Evolutionary conservation across 1,140 invertebrate genomes (phyloP), one percentile per base, ranked within the genome.

Genomic region (Octopus sinensis): DNA sequence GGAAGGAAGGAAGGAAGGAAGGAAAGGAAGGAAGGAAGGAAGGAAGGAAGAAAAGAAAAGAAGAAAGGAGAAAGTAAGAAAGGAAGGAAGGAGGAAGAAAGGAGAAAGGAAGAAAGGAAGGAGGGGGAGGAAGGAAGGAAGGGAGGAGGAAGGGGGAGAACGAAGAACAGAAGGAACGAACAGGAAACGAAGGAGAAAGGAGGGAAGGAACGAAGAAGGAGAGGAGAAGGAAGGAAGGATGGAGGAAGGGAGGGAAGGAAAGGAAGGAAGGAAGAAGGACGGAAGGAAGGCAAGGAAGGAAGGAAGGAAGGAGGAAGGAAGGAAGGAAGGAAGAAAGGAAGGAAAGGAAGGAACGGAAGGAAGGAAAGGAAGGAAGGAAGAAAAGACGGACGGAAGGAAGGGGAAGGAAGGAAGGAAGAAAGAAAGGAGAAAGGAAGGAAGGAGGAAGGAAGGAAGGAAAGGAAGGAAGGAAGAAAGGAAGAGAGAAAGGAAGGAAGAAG

Each of bases 351-450:
- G 54, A 54, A 51, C 62, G 62, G 9, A 68, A 10, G 6, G 68
- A 53, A 68, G 54, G n/a, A 54, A 68, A 12, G 76, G 68, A 52
- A 82, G 53, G 54, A 62, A 17, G 53, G 4, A 52, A 52, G 53
- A 54, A n/a, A 53, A 5, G 53, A 53, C 52, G 80, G 79, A 62
- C 53, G 77, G 6, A 73, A 75, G 52, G 78, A 51, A 82, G 80
- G 79, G 77, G 79, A 76, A 82, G 56, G 81, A 54, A 80, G 56
- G 30, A 78, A 73, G n/a, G 3, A 30, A 82, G 80, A 78, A 52
- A 79, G 56, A 77, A 30, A 51, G 13, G n/a, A 68, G 79, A 53
- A 52, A 68, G 56, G 17, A 17, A 62, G 76, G 10, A 76, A 84
- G 13, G n/a, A 68, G 51, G 76, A 77, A 43, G 53, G 62, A 56